These are phyloP conservation scores for Chironomus riparius DNA, from an alignment of 2,888 invertebrate species.

Conservation along the genomic window DNA sequence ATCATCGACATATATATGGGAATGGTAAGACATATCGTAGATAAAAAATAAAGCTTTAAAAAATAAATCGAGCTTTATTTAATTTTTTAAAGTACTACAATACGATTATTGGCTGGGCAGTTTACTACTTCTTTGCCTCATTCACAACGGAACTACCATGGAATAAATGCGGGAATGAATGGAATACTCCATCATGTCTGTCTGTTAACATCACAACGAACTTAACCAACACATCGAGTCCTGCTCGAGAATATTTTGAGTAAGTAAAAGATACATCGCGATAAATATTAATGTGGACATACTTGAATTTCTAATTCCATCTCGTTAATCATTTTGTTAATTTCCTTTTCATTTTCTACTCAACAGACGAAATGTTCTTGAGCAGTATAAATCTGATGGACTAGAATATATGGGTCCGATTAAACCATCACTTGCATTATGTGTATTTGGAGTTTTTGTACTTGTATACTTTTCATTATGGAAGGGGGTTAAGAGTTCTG, in stretches of 20 bases:
- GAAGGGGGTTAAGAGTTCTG: constrained; percentile 89
- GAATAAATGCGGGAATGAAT: constrained; percentile 75
- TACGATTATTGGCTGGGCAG: constrained; percentile 93
- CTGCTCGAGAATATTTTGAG: constrained; percentile 85
- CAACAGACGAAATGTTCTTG: constrained; percentile 73
- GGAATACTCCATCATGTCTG: constrained; percentile 74
- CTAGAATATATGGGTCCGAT: constrained; percentile 81
- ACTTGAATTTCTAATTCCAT: constrained; percentile 17
- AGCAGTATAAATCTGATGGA: constrained; percentile 72
- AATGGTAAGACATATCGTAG: constrained; percentile 42
- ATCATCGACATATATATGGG: constrained; percentile 91
- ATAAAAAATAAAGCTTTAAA: not conserved
- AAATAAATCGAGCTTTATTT: not conserved
- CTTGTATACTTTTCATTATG: constrained; percentile 93
- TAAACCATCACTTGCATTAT: constrained; percentile 79
- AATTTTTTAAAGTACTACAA: constrained; percentile 65
- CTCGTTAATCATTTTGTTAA: constrained; percentile 16
- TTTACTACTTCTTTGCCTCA: constrained; percentile 80
- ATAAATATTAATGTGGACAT: not conserved
- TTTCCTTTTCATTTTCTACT: constrained; percentile 4
- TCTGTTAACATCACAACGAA: constrained; percentile 52
- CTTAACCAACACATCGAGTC: constrained; percentile 55
- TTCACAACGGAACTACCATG: constrained; percentile 74
- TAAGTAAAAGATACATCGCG: constrained; percentile 44
- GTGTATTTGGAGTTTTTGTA: constrained; percentile 83